phyloP scores from a whole-genome alignment of 2,113 vertebrate species.

The Crotophaga sulcirostris region DNA sequence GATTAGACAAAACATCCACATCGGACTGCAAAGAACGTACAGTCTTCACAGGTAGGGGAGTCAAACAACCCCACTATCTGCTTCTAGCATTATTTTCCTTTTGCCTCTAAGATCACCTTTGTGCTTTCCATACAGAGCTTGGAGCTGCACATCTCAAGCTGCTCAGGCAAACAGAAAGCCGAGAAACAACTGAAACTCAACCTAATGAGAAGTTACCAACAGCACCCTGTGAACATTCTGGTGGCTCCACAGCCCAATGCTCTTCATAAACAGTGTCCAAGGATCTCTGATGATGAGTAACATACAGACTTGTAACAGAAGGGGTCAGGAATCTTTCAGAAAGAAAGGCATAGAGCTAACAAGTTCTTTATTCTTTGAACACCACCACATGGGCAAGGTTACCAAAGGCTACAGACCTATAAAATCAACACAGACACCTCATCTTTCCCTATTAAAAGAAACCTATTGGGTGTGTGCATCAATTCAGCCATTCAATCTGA shows the following conservation, averaged over 20 bases:
- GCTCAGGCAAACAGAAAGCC: neutral
- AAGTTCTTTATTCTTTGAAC: neutral
- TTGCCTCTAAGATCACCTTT: neutral
- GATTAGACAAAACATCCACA: neutral
- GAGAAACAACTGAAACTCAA: neutral
- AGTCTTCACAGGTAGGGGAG: neutral
- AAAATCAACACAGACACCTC: rapidly evolving
- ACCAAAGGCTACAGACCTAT: neutral
- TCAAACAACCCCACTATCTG: neutral
- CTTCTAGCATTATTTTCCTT: neutral
- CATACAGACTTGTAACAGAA: rapidly evolving
- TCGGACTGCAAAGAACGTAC: neutral
- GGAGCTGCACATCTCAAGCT: neutral
- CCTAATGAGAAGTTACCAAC: neutral
- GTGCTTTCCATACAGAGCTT: neutral
- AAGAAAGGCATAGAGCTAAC: neutral
- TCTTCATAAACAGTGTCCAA: neutral
- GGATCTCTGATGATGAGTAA: neutral
- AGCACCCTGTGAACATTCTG: neutral
- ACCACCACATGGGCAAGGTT: neutral
- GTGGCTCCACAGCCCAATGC: neutral
- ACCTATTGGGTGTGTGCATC: rapidly evolving
- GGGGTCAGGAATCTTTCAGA: neutral
- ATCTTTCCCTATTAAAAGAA: neutral
- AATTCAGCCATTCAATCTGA: rapidly evolving